Base-by-base conservation (phyloP, 2,888 invertebrate genomes). In the Mesorhabditis spiculigera region DNA sequence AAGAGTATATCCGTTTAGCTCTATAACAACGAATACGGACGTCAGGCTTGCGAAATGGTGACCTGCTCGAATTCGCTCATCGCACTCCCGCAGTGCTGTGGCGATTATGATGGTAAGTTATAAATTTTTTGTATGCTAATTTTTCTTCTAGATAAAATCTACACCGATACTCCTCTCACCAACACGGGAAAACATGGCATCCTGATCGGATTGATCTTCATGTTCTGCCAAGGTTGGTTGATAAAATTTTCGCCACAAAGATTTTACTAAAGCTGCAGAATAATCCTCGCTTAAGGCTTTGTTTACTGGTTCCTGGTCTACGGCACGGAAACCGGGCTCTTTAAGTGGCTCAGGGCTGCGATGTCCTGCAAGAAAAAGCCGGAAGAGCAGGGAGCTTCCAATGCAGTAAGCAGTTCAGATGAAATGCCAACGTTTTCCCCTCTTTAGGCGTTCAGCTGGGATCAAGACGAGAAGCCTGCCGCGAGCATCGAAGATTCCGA, bases 1-100 rank as follows among this genome's bases (percentile, higher is more conserved):
- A 28, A 28, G 28, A 28, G 3, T 28, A 28, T 28, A 28, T 28
- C 28, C 28, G 28, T 70, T 64, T 65, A 78, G 73, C 65, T 79
- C 44, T 82, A 79, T 72, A 72, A 69, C 66, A 82, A 82, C 69
- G 82, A 82, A 65, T 78, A 76, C 63, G 73, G 71, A 5, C 75
- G 82, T 45, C 73, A 74, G 2, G 75, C 82, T 5, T 82, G 82
- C 58, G 43, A 69, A 5, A 70, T 72, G 8, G 62, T 82, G 3
- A 76, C 81, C 68, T 82, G 81, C 66, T 16, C 63, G 43, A 66
- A 67, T 41, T 65, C 71, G 5, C 45, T 76, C 68, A 73, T 75
- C 71, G 71, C 71, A 45, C 62, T 67, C 28, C 28, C 28, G 28
- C 28, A 28, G 58, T 78, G 81, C 66, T 80, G 78, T 67, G 80